Evolutionary conservation across 2,113 vertebrate species (phyloP).

Genomic region (Naja naja): DNA sequence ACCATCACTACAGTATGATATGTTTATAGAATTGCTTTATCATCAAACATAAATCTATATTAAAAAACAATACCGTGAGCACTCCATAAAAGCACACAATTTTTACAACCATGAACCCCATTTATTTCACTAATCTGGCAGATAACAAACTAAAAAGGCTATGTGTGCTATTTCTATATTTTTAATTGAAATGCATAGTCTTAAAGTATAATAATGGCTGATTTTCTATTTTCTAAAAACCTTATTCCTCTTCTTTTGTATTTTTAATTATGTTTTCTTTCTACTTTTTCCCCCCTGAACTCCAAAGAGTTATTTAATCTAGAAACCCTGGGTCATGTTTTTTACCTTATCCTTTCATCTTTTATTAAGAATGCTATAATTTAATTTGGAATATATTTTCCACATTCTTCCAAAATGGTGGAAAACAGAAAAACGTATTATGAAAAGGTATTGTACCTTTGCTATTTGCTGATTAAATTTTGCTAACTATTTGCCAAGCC

Average conservation of each 20-base stretch:
- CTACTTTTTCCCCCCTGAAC: neutral
- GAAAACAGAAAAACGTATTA: neutral
- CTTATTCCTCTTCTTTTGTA: neutral
- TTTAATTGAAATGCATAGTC: neutral
- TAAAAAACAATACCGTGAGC: neutral
- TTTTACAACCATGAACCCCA: neutral
- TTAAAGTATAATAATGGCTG: neutral
- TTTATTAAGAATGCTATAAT: neutral
- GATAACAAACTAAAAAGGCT: neutral
- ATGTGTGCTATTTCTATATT: neutral
- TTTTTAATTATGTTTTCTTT: neutral
- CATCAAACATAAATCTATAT: neutral
- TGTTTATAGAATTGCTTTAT: neutral
- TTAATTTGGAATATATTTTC: neutral
- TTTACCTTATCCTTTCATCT: neutral
- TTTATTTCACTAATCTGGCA: neutral
- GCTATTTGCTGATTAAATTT: neutral
- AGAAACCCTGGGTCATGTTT: neutral
- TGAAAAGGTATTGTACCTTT: neutral
- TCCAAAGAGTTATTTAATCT: too few relatives aligned
- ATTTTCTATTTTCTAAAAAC: neutral
- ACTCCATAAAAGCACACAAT: neutral
- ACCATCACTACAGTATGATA: neutral
- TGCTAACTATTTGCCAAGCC: neutral
- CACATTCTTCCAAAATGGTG: neutral